Conservation (phyloP, 2,888 invertebrate genomes). For the Tipula vernalis region DNA sequence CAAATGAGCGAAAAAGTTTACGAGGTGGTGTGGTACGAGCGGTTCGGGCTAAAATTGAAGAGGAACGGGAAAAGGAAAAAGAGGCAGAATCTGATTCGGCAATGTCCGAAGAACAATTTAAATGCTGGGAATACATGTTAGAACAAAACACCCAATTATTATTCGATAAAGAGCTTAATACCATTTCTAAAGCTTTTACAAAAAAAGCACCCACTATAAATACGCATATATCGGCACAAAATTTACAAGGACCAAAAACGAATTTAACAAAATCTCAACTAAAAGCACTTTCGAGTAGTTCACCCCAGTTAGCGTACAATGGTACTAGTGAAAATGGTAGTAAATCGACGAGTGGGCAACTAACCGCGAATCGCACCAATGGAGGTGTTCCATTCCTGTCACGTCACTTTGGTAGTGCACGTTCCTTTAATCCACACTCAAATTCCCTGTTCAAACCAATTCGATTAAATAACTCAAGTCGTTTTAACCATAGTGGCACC, state of each 20-base stretch:
- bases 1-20: slow-evolving; percentile 41
- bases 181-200: slow-evolving; percentile 51
- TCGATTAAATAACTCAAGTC: slow-evolving; percentile 40
- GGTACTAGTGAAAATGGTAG: slow-evolving; percentile 20
- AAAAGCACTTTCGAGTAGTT: slow-evolving; percentile 52
- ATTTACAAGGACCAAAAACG: not conserved
- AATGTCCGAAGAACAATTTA: slow-evolving; percentile 74
- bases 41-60: slow-evolving; percentile 49
- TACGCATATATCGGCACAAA: slow-evolving; percentile 17
- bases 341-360: slow-evolving; percentile 22
- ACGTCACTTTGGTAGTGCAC: slow-evolving; percentile 66
- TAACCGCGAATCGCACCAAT: not conserved
- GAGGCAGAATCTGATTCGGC: slow-evolving; percentile 42
- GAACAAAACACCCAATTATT: slow-evolving; percentile 81
- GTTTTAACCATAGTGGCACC: slow-evolving; percentile 22
- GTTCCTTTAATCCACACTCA: slow-evolving; percentile 56
- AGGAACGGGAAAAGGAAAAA: slow-evolving; percentile 39
- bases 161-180: slow-evolving; percentile 78
- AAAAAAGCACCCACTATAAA: slow-evolving; percentile 39
- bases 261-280: slow-evolving; percentile 32
- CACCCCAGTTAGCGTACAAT: slow-evolving; percentile 44
- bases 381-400: slow-evolving; percentile 44
- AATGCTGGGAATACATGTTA: slow-evolving; percentile 88
- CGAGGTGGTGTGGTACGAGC: slow-evolving; percentile 48
- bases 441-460: slow-evolving; percentile 40